phyloP scores from a whole-genome alignment of 2,113 vertebrate species.

The Myrmophylax atrothorax region DNA sequence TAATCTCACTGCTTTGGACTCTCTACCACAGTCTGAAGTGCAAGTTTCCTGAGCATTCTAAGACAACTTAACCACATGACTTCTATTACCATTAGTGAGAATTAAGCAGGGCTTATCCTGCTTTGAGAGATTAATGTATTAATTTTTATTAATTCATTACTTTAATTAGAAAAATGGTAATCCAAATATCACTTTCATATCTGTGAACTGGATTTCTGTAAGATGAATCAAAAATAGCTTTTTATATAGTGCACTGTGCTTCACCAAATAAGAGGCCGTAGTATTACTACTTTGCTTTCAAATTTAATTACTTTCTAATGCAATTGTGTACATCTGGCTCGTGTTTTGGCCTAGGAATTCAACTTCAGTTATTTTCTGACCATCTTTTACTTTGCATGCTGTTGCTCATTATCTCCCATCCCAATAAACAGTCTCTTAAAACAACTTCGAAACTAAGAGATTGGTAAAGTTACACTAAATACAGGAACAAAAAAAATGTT shows the following conservation, averaged over 20 bases:
- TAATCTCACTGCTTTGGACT: not conserved
- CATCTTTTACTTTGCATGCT: not conserved
- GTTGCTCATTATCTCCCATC: not conserved
- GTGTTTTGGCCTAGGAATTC: not conserved
- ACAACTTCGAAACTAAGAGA: not conserved
- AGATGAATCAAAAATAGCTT: conserved; percentile 16
- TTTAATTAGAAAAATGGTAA: conserved; percentile 42
- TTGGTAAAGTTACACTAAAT: not conserved
- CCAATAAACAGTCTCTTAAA: not conserved
- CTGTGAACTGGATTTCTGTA: not conserved
- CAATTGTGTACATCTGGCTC: not conserved
- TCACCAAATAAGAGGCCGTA: not conserved
- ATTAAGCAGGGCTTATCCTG: not conserved
- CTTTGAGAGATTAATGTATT: conserved; percentile 1
- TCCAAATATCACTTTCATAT: not conserved
- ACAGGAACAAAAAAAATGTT: not conserved
- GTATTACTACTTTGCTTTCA: not conserved
- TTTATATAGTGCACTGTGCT: not conserved
- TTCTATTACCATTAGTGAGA: conserved; percentile 7
- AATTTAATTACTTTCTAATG: not conserved
- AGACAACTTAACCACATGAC: not conserved
- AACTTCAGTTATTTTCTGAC: not conserved
- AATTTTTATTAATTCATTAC: conserved; percentile 13
- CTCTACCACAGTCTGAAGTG: not conserved
- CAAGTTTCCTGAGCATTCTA: not conserved